Conservation (phyloP, 1,140 invertebrate species). For the Mamestra configurata region DNA sequence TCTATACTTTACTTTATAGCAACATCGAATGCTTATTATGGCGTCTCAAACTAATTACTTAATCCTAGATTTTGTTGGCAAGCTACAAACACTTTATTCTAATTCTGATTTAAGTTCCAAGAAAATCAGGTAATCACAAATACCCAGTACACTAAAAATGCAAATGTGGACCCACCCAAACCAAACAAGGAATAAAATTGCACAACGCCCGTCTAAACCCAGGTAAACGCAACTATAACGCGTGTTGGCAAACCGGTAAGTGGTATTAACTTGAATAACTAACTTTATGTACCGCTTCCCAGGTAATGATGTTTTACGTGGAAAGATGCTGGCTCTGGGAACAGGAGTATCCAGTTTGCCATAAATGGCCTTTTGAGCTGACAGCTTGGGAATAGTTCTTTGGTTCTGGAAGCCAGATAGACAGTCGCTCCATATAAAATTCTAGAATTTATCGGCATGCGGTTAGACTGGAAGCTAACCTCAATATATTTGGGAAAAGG, state of each 20-base stretch:
- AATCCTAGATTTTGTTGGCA: neutral
- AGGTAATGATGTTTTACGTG: constrained; percentile 6
- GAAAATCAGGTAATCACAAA: neutral
- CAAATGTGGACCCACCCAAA: constrained; percentile 11
- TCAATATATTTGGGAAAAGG: too few relatives aligned
- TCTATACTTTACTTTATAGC: too few relatives aligned
- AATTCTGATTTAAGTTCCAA: constrained; percentile 3
- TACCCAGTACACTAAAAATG: constrained; percentile 1
- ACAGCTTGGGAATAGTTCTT: too few relatives aligned
- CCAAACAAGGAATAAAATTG: constrained; percentile 3
- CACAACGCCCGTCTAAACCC: constrained; percentile 25
- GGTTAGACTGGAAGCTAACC: too few relatives aligned
- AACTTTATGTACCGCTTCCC: constrained; percentile 18
- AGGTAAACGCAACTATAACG: constrained; percentile 17
- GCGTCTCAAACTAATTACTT: too few relatives aligned
- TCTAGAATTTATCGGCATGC: too few relatives aligned
- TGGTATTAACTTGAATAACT: constrained; percentile 6
- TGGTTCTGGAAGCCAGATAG: too few relatives aligned
- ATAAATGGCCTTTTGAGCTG: neutral
- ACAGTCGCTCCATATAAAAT: too few relatives aligned
- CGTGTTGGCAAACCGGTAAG: constrained; percentile 22
- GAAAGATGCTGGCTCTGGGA: neutral
- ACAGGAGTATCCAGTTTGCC: neutral
- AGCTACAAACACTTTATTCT: too few relatives aligned
- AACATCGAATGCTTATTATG: too few relatives aligned